Base-by-base conservation (phyloP, 2,797 vertebrate genomes). In the Squalus acanthias region DNA sequence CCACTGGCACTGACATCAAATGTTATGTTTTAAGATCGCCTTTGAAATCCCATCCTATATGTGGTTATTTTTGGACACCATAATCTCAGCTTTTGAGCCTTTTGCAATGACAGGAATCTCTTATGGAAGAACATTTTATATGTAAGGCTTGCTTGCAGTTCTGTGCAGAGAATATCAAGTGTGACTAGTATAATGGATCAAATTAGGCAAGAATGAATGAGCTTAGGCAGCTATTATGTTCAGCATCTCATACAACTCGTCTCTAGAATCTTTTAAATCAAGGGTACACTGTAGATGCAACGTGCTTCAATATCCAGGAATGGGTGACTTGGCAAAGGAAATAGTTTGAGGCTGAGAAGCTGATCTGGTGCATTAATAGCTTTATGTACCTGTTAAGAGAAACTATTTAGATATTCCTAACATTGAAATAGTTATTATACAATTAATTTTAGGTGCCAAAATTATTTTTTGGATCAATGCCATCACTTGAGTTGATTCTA, bases 131-230 rank as follows among this genome's bases (percentile, higher is more conserved):
- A 3, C 5, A 33, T 91, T 91, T 60, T 89, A 22, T 39, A 20
- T 87, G 82, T 53, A 88, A 91, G 29, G 29, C 12, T 33, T 63
- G 60, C 53, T 3, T 91, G 13, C 57, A 91, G 13, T 91, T n/a
- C 29, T 63, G 13, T 91, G 88, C 13, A 65, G 88, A 91, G 88
- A 91, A 65, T 91, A 91, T 63, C 13, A 91, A 65, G 88, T 15
- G 57, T 7, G 88, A 65, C 15, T 65, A 63, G 33, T 20, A 65
- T 91, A 91, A 65, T n/a, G 33, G 57, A 65, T 65, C 26, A 91
- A 91, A 91, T 63, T 63, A n/a, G 29, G 88, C 29, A 91, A 91
- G 88, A 20, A 57, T 65, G 88, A n/a, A 91, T 91, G 39, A 85
- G 82, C 6, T 85, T 91, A 63, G 57, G 13, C 88, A 91, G 88